Percentiles rank a stretch among this genome's conserved stretches.
Evolutionary conservation across 2,888 invertebrate species (phyloP).

Genomic region (Steinernema carpocapsae): DNA sequence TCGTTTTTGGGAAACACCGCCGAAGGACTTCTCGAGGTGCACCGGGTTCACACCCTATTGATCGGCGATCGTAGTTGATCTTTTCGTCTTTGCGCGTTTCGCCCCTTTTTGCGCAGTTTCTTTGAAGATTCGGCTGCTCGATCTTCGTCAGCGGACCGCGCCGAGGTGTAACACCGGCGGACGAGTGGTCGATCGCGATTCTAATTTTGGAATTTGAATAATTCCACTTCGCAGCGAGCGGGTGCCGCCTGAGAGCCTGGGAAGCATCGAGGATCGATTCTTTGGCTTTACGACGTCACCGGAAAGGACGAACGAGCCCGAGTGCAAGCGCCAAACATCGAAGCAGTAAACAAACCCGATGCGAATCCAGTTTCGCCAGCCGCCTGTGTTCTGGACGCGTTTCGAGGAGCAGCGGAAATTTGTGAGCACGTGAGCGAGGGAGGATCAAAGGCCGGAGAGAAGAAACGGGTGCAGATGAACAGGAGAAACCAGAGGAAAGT

Average conservation of each 20-base stretch:
- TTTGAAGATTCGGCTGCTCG: constrained; percentile 18
- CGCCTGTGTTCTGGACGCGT: neutral
- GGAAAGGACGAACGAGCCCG: neutral
- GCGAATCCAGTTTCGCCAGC: constrained; percentile 14
- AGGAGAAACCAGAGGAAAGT: too few relatives aligned
- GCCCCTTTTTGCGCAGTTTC: neutral
- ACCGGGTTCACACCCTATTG: neutral
- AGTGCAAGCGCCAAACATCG: constrained; percentile 34
- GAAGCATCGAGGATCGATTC: constrained; percentile 13
- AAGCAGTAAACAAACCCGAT: constrained; percentile 4
- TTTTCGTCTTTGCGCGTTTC: constrained; percentile 26
- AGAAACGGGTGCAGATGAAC: too few relatives aligned
- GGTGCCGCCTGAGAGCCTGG: neutral
- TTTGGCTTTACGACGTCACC: constrained; percentile 12
- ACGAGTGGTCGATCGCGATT: neutral
- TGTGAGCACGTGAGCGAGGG: constrained; percentile 10
- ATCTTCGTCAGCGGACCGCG: constrained; percentile 15
- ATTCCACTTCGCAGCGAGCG: neutral
- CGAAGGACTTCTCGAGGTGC: neutral
- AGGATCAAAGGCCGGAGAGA: constrained; percentile 13
- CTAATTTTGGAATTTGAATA: constrained; percentile 28
- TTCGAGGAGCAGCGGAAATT: neutral
- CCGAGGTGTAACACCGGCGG: constrained; percentile 12
- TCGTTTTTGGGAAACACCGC: neutral
- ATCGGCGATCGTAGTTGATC: constrained; percentile 27